These are phyloP conservation scores for Choloepus didactylus DNA, from an alignment of 2,797 vertebrate genomes.

Conservation along the genomic window DNA sequence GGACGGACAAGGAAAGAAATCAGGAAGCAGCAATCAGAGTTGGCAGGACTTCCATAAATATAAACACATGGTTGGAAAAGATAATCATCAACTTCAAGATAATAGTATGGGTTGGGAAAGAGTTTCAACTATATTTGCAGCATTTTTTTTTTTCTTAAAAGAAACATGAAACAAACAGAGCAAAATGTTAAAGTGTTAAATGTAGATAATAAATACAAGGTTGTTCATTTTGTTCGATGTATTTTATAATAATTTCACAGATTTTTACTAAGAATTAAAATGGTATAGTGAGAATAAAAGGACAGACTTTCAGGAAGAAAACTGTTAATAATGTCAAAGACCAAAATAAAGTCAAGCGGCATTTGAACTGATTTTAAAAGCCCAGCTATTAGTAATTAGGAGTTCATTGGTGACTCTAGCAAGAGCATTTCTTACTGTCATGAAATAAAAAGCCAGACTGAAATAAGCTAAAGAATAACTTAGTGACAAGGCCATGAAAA, in stretches of 20 bases:
- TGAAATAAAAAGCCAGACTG: neutral
- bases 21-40: neutral
- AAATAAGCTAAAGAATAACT: neutral
- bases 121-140: neutral
- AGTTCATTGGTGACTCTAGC: neutral
- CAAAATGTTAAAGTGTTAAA: conserved; percentile 44
- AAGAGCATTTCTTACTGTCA: neutral
- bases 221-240: conserved; percentile 1
- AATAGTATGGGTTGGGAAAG: neutral
- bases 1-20: neutral
- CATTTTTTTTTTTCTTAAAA: neutral
- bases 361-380: conserved; percentile 54
- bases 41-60: neutral
- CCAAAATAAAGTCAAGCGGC: conserved; percentile 19
- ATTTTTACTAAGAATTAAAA: neutral
- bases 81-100: neutral
- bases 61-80: conserved; percentile 23
- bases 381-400: neutral
- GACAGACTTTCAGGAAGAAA: conserved; percentile 46
- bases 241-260: conserved; percentile 24
- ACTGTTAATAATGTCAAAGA: conserved; percentile 28
- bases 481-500: conserved; percentile 14
- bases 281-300: neutral
- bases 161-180: neutral
- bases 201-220: neutral